Percentiles rank a stretch among this genome's conserved stretches.
Conservation (phyloP, 2,888 invertebrate species). For the Andrena fulva region DNA sequence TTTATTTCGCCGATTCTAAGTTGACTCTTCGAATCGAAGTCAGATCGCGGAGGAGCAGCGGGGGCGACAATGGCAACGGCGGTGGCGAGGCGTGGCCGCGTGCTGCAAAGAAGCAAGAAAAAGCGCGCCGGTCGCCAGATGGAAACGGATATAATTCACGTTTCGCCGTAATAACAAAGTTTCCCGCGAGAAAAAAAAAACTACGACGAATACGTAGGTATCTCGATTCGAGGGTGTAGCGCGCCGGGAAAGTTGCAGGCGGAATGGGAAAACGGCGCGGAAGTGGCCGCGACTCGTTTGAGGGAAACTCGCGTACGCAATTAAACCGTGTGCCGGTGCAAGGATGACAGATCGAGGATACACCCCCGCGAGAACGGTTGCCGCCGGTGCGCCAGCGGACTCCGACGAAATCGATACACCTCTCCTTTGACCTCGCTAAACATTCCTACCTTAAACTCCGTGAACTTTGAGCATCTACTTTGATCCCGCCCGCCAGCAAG, state of each 20-base stretch:
- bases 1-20: neutral
- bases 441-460: neutral
- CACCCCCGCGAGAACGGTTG: neutral
- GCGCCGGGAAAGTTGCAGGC: slow-evolving; percentile 1
- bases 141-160: slow-evolving; percentile 50
- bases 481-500: neutral
- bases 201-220: slow-evolving; percentile 2
- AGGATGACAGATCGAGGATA: slow-evolving; percentile 22
- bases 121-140: slow-evolving; percentile 12
- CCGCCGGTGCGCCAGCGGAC: neutral
- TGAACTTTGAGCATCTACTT: neutral
- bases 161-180: slow-evolving; percentile 50
- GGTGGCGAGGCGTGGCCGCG: neutral
- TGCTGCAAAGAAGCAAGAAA: neutral
- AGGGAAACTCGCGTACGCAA: slow-evolving; percentile 2
- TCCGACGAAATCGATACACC: neutral
- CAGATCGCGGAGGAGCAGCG: neutral
- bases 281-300: neutral
- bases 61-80: neutral
- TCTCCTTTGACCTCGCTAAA: slow-evolving; percentile 4
- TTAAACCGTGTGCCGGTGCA: neutral
- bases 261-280: slow-evolving; percentile 16
- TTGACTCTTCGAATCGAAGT: neutral
- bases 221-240: neutral
- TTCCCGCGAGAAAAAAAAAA: slow-evolving; percentile 30